phyloP scores from a whole-genome alignment of 2,113 vertebrate species.

The Chaetodon trifascialis region DNA sequence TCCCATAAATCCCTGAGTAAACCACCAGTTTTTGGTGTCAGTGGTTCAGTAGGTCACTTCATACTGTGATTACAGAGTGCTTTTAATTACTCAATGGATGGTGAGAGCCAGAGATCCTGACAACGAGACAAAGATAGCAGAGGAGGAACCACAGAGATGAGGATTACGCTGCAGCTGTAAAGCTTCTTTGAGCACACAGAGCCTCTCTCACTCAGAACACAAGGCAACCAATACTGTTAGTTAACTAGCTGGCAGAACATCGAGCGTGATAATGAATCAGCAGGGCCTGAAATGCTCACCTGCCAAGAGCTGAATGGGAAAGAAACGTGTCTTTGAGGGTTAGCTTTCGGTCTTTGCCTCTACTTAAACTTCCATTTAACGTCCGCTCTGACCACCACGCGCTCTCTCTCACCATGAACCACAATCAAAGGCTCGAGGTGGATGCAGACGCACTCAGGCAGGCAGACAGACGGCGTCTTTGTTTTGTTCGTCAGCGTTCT shows the following conservation, averaged over 20 bases:
- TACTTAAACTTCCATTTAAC: neutral
- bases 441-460: neutral
- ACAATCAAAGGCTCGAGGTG: neutral
- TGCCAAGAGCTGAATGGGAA: slow-evolving; percentile 7
- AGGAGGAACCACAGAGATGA: slow-evolving; percentile 46
- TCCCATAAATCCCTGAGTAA: neutral
- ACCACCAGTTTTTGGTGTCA: slow-evolving; percentile 37
- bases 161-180: slow-evolving; percentile 72
- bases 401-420: neutral
- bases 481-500: neutral
- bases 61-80: slow-evolving; percentile 39
- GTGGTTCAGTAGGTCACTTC: slow-evolving; percentile 48
- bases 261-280: slow-evolving; percentile 30
- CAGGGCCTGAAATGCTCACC: slow-evolving; percentile 13
- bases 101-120: slow-evolving; percentile 53
- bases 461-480: neutral
- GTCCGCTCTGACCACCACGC: neutral
- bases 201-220: slow-evolving; percentile 27
- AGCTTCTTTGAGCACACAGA: slow-evolving; percentile 64
- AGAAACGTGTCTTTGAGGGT: neutral
- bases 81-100: slow-evolving; percentile 66
- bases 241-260: slow-evolving; percentile 29
- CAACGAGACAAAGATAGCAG: slow-evolving; percentile 62
- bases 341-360: slow-evolving; percentile 12
- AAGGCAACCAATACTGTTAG: slow-evolving; percentile 55